Base-by-base conservation (phyloP, 2,113 vertebrate species). In the Pipa parva region DNA sequence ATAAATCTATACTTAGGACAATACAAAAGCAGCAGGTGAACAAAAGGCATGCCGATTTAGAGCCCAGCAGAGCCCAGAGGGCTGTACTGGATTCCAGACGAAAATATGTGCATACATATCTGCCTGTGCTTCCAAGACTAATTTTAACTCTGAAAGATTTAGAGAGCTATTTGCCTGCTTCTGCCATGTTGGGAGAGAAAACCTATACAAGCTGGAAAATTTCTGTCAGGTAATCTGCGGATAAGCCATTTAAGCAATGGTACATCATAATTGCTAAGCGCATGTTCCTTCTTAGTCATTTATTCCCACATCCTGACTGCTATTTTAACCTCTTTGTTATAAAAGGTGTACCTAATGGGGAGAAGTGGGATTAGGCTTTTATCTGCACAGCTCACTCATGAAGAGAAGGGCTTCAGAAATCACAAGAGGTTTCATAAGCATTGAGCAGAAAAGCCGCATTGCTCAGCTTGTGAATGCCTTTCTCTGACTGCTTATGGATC, bases 211-310 rank as follows among this genome's bases (percentile, higher is more conserved):
- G 66, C 57, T 70, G 57, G 66, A 51, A 70, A 39, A 61, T 61
- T 61, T 70, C 29, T 70, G 66, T 54, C 66, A 70, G 66, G 66
- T 70, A 70, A 70, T 70, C 66, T 70, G 57, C 4, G 66, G 57
- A 60, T 70, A 61, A 70, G 66, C 66, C 58, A 54, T 60, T 70
- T 70, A 70, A 61, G 66, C 66, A 61, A 61, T 21, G 48, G 57
- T 54, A 70, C 66, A 70, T 70, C 66, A 70, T 70, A 70, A 70
- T 70, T 70, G 58, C 66, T 70, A 60, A 70, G 49, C 49, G 46
- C 49, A 7, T 54, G 66, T 54, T 61, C 33, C 66, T 70, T 45
- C 36, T 61, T 70, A 60, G 66, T 70, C 66, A 61, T 70, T 70
- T 70, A 70, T 70, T 70, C 66, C 57, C 26, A 45, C 66, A 52